These are phyloP conservation scores for Tetragonula carbonaria DNA, from an alignment of 2,888 invertebrate genomes.

Conservation along the genomic window DNA sequence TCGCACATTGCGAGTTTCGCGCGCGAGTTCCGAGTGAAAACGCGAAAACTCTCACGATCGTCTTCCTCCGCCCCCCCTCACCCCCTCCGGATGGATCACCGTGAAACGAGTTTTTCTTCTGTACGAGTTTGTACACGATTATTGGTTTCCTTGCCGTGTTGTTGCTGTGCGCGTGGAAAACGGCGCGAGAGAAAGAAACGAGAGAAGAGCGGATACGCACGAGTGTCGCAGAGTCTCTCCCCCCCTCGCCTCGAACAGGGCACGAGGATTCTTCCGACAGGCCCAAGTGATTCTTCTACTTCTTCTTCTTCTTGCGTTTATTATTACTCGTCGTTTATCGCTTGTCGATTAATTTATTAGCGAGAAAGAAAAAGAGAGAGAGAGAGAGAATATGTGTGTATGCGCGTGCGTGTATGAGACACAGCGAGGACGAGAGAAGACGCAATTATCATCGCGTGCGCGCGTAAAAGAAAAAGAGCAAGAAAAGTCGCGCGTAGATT, in stretches of 20 bases:
- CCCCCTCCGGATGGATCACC: background rate
- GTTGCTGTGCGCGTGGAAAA: background rate
- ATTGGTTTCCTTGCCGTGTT: no score
- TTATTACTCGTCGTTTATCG: slow-evolving; percentile 28
- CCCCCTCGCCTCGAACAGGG: slow-evolving; percentile 7
- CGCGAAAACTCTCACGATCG: background rate
- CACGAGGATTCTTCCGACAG: slow-evolving; percentile 26
- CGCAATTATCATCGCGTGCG: no score
- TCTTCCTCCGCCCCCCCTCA: background rate
- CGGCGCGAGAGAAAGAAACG: background rate
- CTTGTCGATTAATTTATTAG: slow-evolving; percentile 63
- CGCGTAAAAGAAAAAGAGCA: background rate
- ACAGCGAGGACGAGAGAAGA: no score
- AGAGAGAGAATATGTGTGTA: background rate
- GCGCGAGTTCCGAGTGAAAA: background rate
- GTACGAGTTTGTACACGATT: no score
- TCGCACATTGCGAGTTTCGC: no score
- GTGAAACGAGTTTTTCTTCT: no score
- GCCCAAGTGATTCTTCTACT: slow-evolving; percentile 45
- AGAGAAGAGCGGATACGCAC: background rate
- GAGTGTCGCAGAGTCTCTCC: slow-evolving; percentile 1
- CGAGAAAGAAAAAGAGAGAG: slow-evolving; percentile 8
- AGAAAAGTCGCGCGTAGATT: background rate
- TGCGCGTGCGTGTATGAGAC: background rate
- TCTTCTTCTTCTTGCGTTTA: slow-evolving; percentile 48